These are phyloP conservation scores for Sminthopsis crassicaudata DNA, from an alignment of 2,113 vertebrate genomes.

Conservation along the genomic window DNA sequence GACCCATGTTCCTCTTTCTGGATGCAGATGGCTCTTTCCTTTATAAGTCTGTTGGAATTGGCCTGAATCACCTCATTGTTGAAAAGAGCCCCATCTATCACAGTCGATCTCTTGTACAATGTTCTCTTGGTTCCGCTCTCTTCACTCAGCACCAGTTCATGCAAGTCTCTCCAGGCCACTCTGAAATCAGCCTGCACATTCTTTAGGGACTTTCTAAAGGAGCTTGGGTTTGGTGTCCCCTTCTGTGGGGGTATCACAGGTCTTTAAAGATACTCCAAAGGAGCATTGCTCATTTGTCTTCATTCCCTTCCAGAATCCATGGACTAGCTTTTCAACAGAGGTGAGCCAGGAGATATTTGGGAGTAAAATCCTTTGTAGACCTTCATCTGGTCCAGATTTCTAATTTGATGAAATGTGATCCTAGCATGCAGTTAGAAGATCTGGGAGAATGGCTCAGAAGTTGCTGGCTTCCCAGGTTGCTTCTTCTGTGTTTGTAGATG, in stretches of 20 bases:
- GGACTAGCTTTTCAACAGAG: background rate
- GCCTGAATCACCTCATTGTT: no score
- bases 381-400: conserved; percentile 68
- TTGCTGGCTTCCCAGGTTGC: conserved; percentile 63
- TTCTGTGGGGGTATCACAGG: background rate
- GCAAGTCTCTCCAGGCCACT: no score
- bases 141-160: no score
- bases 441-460: conserved; percentile 69
- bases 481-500: conserved; percentile 60
- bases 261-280: background rate
- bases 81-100: no score
- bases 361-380: conserved; percentile 54
- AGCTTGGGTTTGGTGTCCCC: background rate
- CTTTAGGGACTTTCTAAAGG: background rate
- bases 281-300: background rate
- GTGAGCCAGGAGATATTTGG: background rate
- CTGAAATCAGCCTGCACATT: no score
- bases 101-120: no score
- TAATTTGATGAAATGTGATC: conserved; percentile 37
- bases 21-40: no score
- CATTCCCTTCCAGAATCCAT: background rate
- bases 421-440: conserved; percentile 63
- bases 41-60: no score
- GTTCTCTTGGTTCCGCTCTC: no score
- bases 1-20: no score